Evolutionary conservation across 1,140 invertebrate genomes (phyloP).

Genomic region (Tetragnatha versicolor): DNA sequence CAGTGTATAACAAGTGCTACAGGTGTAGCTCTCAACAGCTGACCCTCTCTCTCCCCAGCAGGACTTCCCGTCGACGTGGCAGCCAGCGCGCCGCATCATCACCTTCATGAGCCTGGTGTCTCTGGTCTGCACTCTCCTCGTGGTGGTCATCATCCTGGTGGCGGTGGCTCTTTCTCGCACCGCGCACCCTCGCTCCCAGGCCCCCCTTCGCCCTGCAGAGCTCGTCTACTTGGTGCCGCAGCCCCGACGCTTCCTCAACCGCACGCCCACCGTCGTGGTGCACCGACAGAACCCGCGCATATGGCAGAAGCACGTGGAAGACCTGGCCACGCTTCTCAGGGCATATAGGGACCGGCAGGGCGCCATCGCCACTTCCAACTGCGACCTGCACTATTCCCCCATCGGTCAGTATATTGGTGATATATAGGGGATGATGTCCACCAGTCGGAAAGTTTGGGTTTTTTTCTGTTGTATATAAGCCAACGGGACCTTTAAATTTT

Average conservation of each 20-base stretch:
- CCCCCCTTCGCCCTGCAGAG: neutral
- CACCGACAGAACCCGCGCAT: conserved; percentile 23
- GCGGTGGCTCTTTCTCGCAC: conserved; percentile 37
- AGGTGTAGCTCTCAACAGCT: too few species aligned
- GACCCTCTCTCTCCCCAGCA: conserved; percentile 21
- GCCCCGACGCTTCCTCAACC: conserved; percentile 35
- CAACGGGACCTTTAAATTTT: too few species aligned
- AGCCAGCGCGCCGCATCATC: conserved; percentile 48
- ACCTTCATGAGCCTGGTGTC: conserved; percentile 52
- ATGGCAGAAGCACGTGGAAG: conserved; percentile 34
- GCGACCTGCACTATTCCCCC: conserved; percentile 35
- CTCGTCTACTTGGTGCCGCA: conserved; percentile 35
- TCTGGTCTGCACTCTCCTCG: conserved; percentile 33
- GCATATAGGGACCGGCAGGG: conserved; percentile 41
- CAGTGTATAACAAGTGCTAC: neutral
- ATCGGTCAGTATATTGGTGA: too few species aligned
- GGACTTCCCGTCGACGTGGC: conserved; percentile 51
- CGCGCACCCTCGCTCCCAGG: neutral
- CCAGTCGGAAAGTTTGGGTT: too few species aligned
- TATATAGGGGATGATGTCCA: too few species aligned
- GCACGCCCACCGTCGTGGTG: conserved; percentile 40
- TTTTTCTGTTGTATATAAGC: too few species aligned
- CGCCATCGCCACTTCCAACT: conserved; percentile 10
- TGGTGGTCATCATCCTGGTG: conserved; percentile 48
- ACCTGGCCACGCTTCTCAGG: conserved; percentile 7